phyloP scores from a whole-genome alignment of 2,888 invertebrate species.

The Caenorhabditis macrosperma region DNA sequence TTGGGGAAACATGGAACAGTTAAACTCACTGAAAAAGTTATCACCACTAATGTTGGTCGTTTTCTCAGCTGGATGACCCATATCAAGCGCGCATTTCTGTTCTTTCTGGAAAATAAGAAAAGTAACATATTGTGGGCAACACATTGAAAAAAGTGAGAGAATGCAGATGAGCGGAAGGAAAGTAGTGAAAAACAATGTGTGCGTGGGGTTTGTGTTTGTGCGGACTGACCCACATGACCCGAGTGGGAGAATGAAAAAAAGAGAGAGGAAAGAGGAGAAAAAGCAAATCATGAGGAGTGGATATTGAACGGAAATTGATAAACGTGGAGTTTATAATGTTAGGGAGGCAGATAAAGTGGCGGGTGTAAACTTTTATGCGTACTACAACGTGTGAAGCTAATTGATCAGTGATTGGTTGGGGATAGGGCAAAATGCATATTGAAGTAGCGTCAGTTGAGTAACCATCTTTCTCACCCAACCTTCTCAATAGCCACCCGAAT shows the following conservation, averaged over 20 bases:
- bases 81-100: conserved; percentile 25
- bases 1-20: conserved; percentile 1
- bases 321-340: conserved; percentile 1
- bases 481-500: not conserved
- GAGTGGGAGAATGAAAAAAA: not conserved
- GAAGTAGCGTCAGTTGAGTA: too few species aligned
- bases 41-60: conserved; percentile 48
- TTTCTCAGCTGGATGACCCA: conserved; percentile 49
- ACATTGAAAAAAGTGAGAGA: conserved; percentile 2
- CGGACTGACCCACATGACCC: conserved; percentile 22
- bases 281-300: conserved; percentile 1
- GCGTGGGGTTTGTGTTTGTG: conserved; percentile 6
- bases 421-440: not conserved
- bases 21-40: conserved; percentile 44
- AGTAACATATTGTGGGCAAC: not conserved
- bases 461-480: too few species aligned
- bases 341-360: not conserved
- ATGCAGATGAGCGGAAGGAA: conserved; percentile 5
- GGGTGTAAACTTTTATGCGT: conserved; percentile 10
- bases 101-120: not conserved
- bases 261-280: not conserved
- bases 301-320: conserved; percentile 31
- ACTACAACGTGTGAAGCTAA: not conserved
- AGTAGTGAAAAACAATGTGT: conserved; percentile 14
- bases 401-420: conserved; percentile 24